Evolutionary conservation across 2,113 vertebrate genomes (phyloP), one percentile per base, ranked within the genome.

Genomic region (Bettongia penicillata): DNA sequence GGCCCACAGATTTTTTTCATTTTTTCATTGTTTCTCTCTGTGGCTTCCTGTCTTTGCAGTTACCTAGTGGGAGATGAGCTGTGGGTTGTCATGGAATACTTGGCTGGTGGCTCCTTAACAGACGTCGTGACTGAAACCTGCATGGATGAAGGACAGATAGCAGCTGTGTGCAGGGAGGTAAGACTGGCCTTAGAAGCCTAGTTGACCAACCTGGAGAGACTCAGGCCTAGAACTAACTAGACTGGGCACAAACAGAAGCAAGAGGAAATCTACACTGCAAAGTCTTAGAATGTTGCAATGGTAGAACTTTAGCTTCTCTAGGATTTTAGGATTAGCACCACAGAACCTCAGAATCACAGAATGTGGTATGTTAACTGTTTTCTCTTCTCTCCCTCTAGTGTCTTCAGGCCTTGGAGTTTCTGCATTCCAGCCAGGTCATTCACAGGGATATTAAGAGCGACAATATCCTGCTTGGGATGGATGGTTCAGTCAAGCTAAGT

Each of bases 371-470:
- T 84, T 43, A 22, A 84, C 31, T 7, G 68, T 19, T 37, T 50
- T 95, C 95, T 93, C 55, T 95, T 89, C 37, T 43, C 5, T 93
- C 53, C 94, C 93, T 52, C 0, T 51, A 99, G 99, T 99, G 99
- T 99, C 99, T 99, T 23, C 99, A 99, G 97, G 99, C 99, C 24
- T 95, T 99, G 98, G 99, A 99, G 98, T 99, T 99, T 97, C 99
- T 99, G 51, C 99, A 99, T 98, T 99, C 98, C 0, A 99, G 99
- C 98, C 99, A 99, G 97, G 99, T 99, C 97, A 99, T 99, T 98
- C 99, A 99, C 98, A 98, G 99, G 96, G 99, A 99, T 98, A 99
- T 99, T 98, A 99, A 99, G 98, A 99, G 99, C 37, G 99, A 99
- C 99, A 99, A 99, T 98, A 99, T 99, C 97, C 98, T 99, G 90